Base-by-base conservation (phyloP, 2,797 vertebrate species). In the Scolopax rusticola region DNA sequence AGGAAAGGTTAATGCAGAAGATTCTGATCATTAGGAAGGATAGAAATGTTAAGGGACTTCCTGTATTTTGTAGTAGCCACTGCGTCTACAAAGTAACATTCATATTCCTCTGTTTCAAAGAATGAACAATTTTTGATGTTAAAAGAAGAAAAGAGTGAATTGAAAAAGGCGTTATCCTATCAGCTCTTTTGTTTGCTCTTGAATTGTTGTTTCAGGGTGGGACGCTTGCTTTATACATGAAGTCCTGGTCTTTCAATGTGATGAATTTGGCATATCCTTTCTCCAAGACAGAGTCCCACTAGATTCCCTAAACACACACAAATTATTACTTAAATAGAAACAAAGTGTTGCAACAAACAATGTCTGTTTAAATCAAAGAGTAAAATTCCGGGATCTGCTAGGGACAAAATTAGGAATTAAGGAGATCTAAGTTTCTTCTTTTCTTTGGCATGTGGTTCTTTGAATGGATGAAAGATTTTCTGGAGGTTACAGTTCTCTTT, bases 1-100 rank as follows among this genome's bases (percentile, higher is more conserved):
- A 18, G 15, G 51, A 77, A 93, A 91, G 68, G 59, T 92, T 90
- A 92, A 92, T 85, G 45, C 40, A 88, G 50, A 89, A 74, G 45
- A 88, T 88, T 87, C 59, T 88, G 28, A 33, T 88, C 41, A 18
- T 93, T 85, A 88, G 15, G 20, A 91, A 60, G 1, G 0, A 9
- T n/a, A 33, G 69, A 84, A 92, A 71, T 89, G 77, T 41, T 78
- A 75, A 69, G 61, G 33, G 32, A 53, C 10, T 73, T 70, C 19
- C 61, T 60, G 23, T 45, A 57, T 90, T 87, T 82, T 70, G 33
- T 70, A 77, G 45, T 76, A 81, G 5, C 4, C 17, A 23, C 13
- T 28, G 28, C 79, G 28, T 50, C 38, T 76, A 36, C 57, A 74
- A 93, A 89, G 30, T 9, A 76, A 59, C 47, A 51, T 94, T 80